Evolutionary conservation across 2,113 vertebrate genomes (phyloP).

Genomic region (Dinomys branickii): DNA sequence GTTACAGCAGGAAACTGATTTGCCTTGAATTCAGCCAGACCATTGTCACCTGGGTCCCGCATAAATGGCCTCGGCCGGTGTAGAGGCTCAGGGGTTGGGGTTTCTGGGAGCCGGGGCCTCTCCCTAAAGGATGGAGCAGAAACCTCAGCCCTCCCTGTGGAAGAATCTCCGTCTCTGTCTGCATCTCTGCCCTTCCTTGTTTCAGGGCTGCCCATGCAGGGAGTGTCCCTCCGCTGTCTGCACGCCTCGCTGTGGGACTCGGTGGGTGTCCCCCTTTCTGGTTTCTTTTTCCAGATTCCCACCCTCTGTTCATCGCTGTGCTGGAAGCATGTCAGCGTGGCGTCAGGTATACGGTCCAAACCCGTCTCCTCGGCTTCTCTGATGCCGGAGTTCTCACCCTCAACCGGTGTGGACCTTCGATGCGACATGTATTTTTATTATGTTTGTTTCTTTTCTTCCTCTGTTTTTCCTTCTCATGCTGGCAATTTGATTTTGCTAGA

Average conservation of each 20-base stretch:
- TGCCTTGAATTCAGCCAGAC: conserved; percentile 70
- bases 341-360: conserved; percentile 98
- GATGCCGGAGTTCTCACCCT: conserved; percentile 98
- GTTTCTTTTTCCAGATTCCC: conserved; percentile 98
- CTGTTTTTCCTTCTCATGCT: conserved; percentile 88
- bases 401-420: conserved; percentile 95
- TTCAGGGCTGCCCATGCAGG: conserved; percentile 82
- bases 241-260: conserved; percentile 95
- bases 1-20: conserved; percentile 66
- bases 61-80: conserved; percentile 74
- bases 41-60: conserved; percentile 73
- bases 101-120: conserved; percentile 71
- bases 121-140: conserved; percentile 3
- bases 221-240: conserved; percentile 88
- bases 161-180: neutral
- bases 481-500: conserved; percentile 93
- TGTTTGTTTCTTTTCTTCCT: conserved; percentile 87
- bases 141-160: conserved; percentile 1
- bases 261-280: conserved; percentile 96
- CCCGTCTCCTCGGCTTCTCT: conserved; percentile 98
- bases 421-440: conserved; percentile 91
- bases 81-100: conserved; percentile 81
- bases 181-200: conserved; percentile 66
- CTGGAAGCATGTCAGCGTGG: conserved; percentile 99
- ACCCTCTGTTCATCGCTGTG: conserved; percentile 97